Percentiles rank a stretch among this genome's conserved stretches.
These are phyloP conservation scores for Pseudomyrmex pallidus DNA, from an alignment of 1,140 invertebrate species.

Conservation along the genomic window DNA sequence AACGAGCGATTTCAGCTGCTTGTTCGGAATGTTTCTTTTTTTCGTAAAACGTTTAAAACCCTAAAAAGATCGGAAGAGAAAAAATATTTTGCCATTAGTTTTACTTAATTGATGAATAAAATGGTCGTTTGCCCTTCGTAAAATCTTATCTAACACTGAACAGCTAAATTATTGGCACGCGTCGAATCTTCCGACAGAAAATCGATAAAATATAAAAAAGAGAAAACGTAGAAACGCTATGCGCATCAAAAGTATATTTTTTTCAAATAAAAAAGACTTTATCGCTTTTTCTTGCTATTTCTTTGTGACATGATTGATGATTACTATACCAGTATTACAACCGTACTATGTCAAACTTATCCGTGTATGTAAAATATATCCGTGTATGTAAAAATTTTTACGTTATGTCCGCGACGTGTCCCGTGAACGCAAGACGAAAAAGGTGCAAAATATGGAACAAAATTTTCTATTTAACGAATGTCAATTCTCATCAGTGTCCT, in stretches of 20 bases:
- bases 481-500: slow-evolving; percentile 29
- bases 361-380: slow-evolving; percentile 2
- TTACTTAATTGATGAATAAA: too few species aligned
- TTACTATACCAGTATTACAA: slow-evolving; percentile 52
- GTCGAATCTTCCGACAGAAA: background rate
- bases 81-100: too few species aligned
- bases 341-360: slow-evolving; percentile 12
- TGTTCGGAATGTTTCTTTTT: background rate
- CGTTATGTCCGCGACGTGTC: background rate
- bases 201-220: background rate
- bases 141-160: too few species aligned
- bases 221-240: background rate
- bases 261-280: background rate
- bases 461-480: slow-evolving; percentile 28
- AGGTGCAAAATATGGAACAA: background rate
- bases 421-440: slow-evolving; percentile 1
- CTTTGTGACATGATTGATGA: slow-evolving; percentile 6
- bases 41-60: background rate
- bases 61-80: background rate
- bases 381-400: slow-evolving; percentile 6
- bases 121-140: too few species aligned
- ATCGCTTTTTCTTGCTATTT: slow-evolving; percentile 35
- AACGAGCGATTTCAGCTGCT: background rate
- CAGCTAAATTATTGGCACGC: background rate
- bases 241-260: background rate